These are phyloP conservation scores for Psittacula derbiana DNA, from an alignment of 2,797 vertebrate genomes.

Conservation along the genomic window DNA sequence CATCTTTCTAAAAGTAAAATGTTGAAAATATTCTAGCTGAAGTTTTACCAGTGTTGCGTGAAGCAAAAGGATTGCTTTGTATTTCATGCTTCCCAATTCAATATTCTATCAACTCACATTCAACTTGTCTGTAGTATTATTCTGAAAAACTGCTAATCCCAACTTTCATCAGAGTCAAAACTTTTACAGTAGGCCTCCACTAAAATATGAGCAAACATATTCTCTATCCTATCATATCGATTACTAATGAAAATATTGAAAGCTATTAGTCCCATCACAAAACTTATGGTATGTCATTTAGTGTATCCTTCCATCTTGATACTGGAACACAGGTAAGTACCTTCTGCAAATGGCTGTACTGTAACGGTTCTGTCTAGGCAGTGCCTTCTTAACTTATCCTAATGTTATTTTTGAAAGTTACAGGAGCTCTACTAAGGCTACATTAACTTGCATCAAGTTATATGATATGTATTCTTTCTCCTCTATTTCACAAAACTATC, in stretches of 20 bases:
- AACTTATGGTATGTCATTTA: not conserved
- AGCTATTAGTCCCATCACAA: not conserved
- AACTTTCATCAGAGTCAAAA: not conserved
- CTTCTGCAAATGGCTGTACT: not conserved
- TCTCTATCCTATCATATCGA: not conserved
- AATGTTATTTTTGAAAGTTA: not conserved
- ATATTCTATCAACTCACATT: not conserved
- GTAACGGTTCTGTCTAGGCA: not conserved
- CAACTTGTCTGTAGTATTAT: not conserved
- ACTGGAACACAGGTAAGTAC: not conserved
- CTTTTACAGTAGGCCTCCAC: not conserved
- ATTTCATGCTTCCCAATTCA: not conserved
- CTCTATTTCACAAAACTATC: not conserved
- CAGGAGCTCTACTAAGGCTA: not conserved
- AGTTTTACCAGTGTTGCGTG: not conserved
- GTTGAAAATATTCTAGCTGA: not conserved
- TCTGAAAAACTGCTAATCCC: not conserved
- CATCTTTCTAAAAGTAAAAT: not conserved
- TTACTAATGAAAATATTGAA: not conserved
- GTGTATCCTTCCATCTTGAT: not conserved
- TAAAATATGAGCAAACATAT: not conserved
- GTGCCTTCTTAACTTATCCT: not conserved
- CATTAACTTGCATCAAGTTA: not conserved
- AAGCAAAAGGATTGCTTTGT: not conserved
- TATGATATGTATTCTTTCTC: not conserved